Conservation (phyloP, 37 sponge, comb jelly and placozoan species). For the Dysidea cf. avara region DNA sequence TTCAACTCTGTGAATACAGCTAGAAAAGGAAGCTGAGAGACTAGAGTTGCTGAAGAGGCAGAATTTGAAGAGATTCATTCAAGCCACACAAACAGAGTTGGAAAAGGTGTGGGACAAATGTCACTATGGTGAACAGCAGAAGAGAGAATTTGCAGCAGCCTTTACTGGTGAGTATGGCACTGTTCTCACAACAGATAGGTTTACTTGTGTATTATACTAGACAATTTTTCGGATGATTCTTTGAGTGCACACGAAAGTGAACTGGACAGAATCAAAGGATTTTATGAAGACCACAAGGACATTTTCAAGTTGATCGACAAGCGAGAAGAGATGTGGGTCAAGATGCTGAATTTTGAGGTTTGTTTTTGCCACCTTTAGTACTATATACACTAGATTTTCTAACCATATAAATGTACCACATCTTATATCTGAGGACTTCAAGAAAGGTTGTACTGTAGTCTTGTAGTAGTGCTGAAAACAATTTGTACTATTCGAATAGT, state of each 20-base stretch:
- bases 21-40: slow-evolving; percentile 58
- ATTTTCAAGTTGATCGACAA: slow-evolving; percentile 63
- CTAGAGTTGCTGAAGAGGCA: slow-evolving; percentile 66
- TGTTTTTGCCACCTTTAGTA: no score
- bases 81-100: slow-evolving; percentile 69
- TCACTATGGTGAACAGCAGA: slow-evolving; percentile 65
- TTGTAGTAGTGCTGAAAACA: no score
- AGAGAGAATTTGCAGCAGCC: slow-evolving; percentile 61
- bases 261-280: slow-evolving; percentile 67
- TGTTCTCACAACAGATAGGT: not conserved
- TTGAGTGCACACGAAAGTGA: slow-evolving; percentile 80
- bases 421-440: no score
- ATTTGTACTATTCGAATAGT: no score
- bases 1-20: slow-evolving; percentile 17
- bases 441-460: no score
- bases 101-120: slow-evolving; percentile 77
- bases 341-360: slow-evolving; percentile 57
- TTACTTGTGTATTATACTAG: slow-evolving; percentile 28
- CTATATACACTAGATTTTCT: no score
- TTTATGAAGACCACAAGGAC: slow-evolving; percentile 56
- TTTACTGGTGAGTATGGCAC: slow-evolving; percentile 18
- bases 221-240: slow-evolving; percentile 47
- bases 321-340: slow-evolving; percentile 64
- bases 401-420: no score
- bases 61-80: slow-evolving; percentile 68